Evolutionary conservation across 2,797 vertebrate genomes (phyloP).

Genomic region (Mormyrops boulengeri): DNA sequence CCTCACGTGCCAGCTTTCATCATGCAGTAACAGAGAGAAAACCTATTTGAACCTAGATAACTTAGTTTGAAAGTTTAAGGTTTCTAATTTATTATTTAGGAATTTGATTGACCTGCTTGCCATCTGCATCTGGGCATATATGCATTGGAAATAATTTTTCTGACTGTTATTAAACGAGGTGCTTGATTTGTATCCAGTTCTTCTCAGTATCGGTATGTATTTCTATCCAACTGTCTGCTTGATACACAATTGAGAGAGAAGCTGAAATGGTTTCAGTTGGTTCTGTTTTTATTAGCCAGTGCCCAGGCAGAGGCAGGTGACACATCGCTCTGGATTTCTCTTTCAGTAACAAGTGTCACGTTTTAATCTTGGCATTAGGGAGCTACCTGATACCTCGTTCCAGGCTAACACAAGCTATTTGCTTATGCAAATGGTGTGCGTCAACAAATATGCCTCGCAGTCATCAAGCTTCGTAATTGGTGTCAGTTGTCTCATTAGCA

Average conservation of each 20-base stretch:
- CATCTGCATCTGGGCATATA: conserved; percentile 24
- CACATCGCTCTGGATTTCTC: neutral
- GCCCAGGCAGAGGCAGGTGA: neutral
- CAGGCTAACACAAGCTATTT: neutral
- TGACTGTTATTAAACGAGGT: neutral
- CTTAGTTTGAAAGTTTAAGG: conserved; percentile 18
- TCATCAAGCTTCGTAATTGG: neutral
- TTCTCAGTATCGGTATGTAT: neutral
- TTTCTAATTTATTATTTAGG: conserved; percentile 21
- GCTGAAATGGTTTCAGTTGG: neutral
- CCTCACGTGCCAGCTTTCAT: neutral
- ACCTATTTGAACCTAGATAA: neutral
- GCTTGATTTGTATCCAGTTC: neutral
- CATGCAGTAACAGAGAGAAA: neutral
- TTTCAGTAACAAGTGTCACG: neutral
- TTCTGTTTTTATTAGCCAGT: neutral
- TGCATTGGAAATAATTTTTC: neutral
- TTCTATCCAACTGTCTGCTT: neutral
- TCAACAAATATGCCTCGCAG: conserved; percentile 8
- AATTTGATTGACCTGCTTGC: conserved; percentile 27
- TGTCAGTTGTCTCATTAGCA: conserved; percentile 6
- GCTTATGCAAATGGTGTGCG: neutral
- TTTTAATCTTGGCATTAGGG: neutral
- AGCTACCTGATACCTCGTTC: neutral
- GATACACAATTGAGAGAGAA: neutral